Conservation (phyloP, 2,888 invertebrate species). For the Suillia variegata region DNA sequence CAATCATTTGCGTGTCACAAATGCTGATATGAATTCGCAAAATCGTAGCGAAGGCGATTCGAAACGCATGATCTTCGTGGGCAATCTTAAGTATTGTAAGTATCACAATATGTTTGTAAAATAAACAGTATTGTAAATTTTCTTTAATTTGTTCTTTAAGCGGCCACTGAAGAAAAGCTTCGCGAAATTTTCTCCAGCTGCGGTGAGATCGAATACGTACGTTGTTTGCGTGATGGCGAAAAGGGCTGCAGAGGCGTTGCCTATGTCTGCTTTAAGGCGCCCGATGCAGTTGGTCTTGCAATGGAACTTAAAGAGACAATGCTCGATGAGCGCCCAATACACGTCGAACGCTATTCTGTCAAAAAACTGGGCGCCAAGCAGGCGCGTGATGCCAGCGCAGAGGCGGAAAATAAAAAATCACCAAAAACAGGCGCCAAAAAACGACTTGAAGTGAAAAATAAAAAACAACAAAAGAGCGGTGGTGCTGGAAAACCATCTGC, state of each 20-base stretch:
- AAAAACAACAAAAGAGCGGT: constrained; percentile 23
- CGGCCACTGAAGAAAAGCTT: constrained; percentile 54
- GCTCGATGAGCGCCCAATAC: constrained; percentile 57
- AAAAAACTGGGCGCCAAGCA: constrained; percentile 50
- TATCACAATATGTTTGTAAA: not conserved
- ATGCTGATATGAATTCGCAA: constrained; percentile 27
- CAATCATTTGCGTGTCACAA: constrained; percentile 51
- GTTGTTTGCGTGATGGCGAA: constrained; percentile 49
- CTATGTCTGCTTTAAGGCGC: constrained; percentile 55
- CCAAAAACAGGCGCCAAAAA: constrained; percentile 35
- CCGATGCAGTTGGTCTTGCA: constrained; percentile 55
- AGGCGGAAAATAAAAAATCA: constrained; percentile 8
- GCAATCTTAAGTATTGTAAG: constrained; percentile 59
- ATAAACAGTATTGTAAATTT: not conserved
- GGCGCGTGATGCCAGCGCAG: constrained; percentile 38
- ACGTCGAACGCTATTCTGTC: constrained; percentile 51
- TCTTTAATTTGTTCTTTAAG: constrained; percentile 34
- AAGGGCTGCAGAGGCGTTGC: constrained; percentile 59
- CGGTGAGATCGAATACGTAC: constrained; percentile 58
- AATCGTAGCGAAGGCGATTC: constrained; percentile 29
- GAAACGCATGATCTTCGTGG: constrained; percentile 56
- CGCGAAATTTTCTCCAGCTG: constrained; percentile 57
- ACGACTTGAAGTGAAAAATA: constrained; percentile 33
- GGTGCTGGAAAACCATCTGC: not conserved
- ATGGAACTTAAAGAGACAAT: constrained; percentile 57